These are phyloP conservation scores for Eospalax fontanierii DNA, from an alignment of 2,797 vertebrate genomes.

Conservation along the genomic window DNA sequence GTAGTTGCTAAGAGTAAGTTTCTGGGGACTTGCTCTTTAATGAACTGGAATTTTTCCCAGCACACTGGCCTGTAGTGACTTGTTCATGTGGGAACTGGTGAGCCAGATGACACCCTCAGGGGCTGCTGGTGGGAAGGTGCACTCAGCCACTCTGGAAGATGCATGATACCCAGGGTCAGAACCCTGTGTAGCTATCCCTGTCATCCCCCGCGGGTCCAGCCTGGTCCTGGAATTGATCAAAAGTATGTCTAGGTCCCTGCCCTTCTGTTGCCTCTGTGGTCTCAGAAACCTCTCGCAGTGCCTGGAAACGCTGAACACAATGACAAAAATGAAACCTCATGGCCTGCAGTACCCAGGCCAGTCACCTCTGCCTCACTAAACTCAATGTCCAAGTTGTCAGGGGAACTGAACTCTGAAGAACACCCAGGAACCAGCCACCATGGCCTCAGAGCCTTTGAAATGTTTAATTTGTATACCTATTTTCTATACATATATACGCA, in stretches of 20 bases:
- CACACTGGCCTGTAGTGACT: background rate
- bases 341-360: background rate
- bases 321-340: constrained; percentile 41
- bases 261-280: background rate
- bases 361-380: background rate
- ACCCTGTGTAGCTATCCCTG: background rate
- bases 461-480: background rate
- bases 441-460: background rate
- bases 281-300: background rate
- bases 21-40: background rate
- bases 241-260: background rate
- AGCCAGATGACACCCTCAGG: background rate
- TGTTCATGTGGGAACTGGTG: background rate
- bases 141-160: background rate
- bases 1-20: constrained; percentile 21
- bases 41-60: constrained; percentile 12
- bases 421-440: background rate
- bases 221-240: background rate
- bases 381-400: background rate
- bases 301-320: background rate
- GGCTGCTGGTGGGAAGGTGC: background rate
- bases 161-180: background rate
- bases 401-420: background rate
- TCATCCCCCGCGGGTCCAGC: background rate
- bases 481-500: background rate